Base-by-base conservation (phyloP, 2,797 vertebrate species). In the Meda fulgida region DNA sequence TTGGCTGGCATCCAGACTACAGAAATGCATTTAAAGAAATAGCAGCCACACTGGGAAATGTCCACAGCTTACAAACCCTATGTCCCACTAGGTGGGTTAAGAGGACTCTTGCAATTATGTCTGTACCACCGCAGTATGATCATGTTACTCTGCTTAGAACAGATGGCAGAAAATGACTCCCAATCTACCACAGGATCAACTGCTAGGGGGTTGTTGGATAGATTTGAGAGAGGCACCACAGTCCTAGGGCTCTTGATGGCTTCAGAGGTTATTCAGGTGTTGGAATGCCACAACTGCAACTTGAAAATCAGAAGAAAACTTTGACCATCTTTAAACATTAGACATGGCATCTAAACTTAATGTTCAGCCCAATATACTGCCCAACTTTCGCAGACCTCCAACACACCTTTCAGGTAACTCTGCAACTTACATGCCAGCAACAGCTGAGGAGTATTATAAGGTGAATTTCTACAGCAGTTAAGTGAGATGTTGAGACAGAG, bases 401-500 rank as follows among this genome's bases (percentile, higher is more conserved):
- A 26, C 26, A 46, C 38, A 14, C 38, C 40, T 72, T 46, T 26
- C 38, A 23, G 70, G 70, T 43, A 26, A 46, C n/a, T 23, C 11
- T 31, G 10, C 70, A 46, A 21, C 10, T 72, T 46, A n/a, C 38
- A 23, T 46, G 21, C 70, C 40, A 72, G 70, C 36, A 43, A 26
- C 70, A 72, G n/a, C 70, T 72, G 38, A 72, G 43, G 70, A 46
- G 43, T 16, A 72, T 72, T 46, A 72, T 40, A 43, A 46, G 70
- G 19, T 26, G 19, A 23, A 72, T 43, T n/a, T 72, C 70, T 72
- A 0, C 10, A 72, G 70, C 38, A 46, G 23, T 26, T 72, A 16
- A 72, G 43, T 72, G 40, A 72, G 40, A 43, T n/a, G 21, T 72
- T 46, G 46, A 72, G 21, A 31, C 23, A 29, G 40, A 73, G 70